phyloP scores from a whole-genome alignment of 2,888 invertebrate genomes.

The Cremastinae sp. region DNA sequence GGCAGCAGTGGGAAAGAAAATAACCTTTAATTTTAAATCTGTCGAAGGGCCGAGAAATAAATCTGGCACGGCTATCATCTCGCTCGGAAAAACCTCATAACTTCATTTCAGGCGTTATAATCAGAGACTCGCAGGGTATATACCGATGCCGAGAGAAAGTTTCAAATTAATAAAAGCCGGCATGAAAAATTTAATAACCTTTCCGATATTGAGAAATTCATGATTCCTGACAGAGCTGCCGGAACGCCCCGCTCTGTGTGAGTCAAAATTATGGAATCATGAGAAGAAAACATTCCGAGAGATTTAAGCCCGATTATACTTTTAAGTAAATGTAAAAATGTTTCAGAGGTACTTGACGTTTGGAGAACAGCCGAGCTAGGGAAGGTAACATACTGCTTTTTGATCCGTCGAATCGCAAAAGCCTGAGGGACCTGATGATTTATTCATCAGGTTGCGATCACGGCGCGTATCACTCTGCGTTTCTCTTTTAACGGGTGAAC shows the following conservation, averaged over 20 bases:
- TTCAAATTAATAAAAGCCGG: background rate
- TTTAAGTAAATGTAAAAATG: conserved; percentile 22
- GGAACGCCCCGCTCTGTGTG: too few species aligned
- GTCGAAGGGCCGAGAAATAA: conserved; percentile 12
- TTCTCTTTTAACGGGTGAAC: conserved; percentile 42
- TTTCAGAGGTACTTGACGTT: background rate
- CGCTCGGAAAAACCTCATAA: background rate
- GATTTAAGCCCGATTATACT: conserved; percentile 20
- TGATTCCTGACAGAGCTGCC: too few species aligned
- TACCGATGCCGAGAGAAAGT: background rate
- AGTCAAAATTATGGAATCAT: conserved; percentile 3
- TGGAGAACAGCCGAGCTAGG: background rate
- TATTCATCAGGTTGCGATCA: conserved; percentile 51
- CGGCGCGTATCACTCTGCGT: conserved; percentile 40
- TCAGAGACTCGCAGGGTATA: background rate
- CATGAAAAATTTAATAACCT: background rate
- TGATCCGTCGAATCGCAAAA: conserved; percentile 45
- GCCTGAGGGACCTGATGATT: conserved; percentile 35
- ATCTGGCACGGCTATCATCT: conserved; percentile 7
- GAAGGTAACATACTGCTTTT: conserved; percentile 25
- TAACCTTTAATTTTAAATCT: conserved; percentile 17
- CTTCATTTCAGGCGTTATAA: too few species aligned
- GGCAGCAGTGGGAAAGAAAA: background rate
- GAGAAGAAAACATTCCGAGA: conserved; percentile 1
- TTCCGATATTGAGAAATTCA: too few species aligned